A percentile compares a stretch with the other conserved stretches of the same genome.
Evolutionary conservation across 1,140 invertebrate genomes (phyloP).

Genomic region (Drosophila sp.): DNA sequence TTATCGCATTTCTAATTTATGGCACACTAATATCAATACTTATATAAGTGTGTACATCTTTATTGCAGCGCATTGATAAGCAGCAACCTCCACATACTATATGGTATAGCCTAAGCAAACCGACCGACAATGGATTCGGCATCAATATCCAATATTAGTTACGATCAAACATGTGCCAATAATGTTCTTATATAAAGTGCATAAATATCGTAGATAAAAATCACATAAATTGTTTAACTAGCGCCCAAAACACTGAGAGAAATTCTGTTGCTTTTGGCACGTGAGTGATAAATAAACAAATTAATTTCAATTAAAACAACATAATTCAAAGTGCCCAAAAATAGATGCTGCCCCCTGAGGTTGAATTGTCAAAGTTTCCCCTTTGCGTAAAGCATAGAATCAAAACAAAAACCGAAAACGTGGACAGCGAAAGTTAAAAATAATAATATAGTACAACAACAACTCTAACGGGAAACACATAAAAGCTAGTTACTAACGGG

Average conservation of each 20-base stretch:
- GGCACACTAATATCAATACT: slow-evolving; percentile 3
- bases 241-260: slow-evolving; percentile 40
- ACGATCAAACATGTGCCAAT: background rate
- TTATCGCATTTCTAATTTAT: slow-evolving; percentile 34
- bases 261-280: slow-evolving; percentile 2
- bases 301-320: slow-evolving; percentile 36
- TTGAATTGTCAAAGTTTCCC: slow-evolving; percentile 1
- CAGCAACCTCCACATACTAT: slow-evolving; percentile 13
- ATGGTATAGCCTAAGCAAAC: slow-evolving; percentile 13
- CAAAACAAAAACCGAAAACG: slow-evolving; percentile 67
- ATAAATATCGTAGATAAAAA: slow-evolving; percentile 25
- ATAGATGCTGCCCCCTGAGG: slow-evolving; percentile 3
- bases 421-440: slow-evolving; percentile 23
- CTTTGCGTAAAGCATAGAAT: slow-evolving; percentile 39
- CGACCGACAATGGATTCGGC: background rate
- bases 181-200: slow-evolving; percentile 7
- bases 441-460: slow-evolving; percentile 1
- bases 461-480: slow-evolving; percentile 8
- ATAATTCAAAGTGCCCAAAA: slow-evolving; percentile 35
- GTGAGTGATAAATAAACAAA: background rate
- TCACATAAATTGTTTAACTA: slow-evolving; percentile 8
- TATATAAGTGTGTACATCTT: slow-evolving; percentile 26
- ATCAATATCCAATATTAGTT: background rate
- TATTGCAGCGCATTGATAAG: slow-evolving; percentile 5
- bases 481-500: background rate